Evolutionary conservation across 2,797 vertebrate species (phyloP).

Genomic region (Brotula barbata): DNA sequence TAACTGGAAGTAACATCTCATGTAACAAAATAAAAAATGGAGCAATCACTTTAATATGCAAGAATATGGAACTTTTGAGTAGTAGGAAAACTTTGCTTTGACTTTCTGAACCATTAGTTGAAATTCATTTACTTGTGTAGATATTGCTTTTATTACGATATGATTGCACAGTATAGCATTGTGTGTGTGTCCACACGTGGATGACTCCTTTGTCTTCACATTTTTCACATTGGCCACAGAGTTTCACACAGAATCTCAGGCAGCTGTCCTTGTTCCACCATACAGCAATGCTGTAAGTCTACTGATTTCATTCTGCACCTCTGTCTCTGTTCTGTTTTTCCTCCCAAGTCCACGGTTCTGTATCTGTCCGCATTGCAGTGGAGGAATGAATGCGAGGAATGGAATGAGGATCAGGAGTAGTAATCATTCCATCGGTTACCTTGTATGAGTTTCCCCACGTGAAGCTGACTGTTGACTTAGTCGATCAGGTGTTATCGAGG

Average conservation of each 20-base stretch:
- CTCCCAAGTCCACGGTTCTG: no score
- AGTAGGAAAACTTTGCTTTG: no score
- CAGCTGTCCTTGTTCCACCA: slow-evolving; percentile 13
- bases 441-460: slow-evolving; percentile 21
- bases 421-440: slow-evolving; percentile 8
- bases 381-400: slow-evolving; percentile 3
- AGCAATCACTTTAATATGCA: no score
- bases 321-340: no score
- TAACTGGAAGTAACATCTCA: no score
- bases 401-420: slow-evolving; percentile 6
- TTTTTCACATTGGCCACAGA: slow-evolving; percentile 20
- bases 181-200: neutral
- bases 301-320: slow-evolving; percentile 11
- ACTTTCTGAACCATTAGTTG: no score
- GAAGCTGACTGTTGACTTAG: slow-evolving; percentile 60
- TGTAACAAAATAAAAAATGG: no score
- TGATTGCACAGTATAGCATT: no score
- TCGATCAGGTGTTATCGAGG: slow-evolving; percentile 60
- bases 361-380: no score
- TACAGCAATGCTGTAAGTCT: slow-evolving; percentile 37
- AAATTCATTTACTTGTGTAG: no score
- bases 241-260: slow-evolving; percentile 33
- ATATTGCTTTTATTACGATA: no score
- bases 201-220: slow-evolving; percentile 15
- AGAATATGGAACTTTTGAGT: no score